Base-by-base conservation (phyloP, 2,113 vertebrate genomes). In the Cepphus grylle region DNA sequence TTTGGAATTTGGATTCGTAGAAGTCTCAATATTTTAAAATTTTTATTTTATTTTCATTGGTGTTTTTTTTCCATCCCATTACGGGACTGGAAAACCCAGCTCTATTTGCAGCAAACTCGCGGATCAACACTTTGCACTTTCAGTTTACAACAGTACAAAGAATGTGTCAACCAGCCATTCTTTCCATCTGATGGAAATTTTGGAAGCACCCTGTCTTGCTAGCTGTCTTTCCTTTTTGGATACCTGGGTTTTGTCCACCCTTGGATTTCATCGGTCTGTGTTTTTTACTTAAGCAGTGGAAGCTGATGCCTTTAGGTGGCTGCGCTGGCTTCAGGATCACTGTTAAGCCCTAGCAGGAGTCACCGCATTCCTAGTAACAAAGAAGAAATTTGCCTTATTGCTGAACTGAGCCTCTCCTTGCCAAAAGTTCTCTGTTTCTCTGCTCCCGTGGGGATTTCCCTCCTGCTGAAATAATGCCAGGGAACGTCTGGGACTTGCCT, bases 11-110 rank as follows among this genome's bases (percentile, higher is more conserved):
- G 26, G 15, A 70, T 81, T 84, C 26, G 47, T 63, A 22, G 3
- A 45, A 83, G 19, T 49, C 21, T 71, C 0, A 0, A 2, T 22
- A 8, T 34, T 81, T 32, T 8, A 23, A 17, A 26, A 29, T 72
- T 71, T 40, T 15, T 19, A 4, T 70, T 81, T 61, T 74, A 22
- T 55, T 88, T 74, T 34, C 73, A 13, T 25, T 19, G 58, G 13
- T 80, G 22, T 6, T 1, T n/a, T 56, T 62, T 90, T 74, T 30
- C 52, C 36, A 23, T 91, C 23, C 66, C 27, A 4, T 14, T 69
- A 5, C 9, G 42, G 63, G 34, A 49, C 43, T 78, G 81, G 50
- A 56, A 38, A 59, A 22, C 36, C 14, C 19, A 36, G 42, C n/a
- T 66, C 27, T 79, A 1, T 53, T 36, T 66, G 61, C 61, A 74